These are phyloP conservation scores for Pyrrhia umbra DNA, from an alignment of 2,888 invertebrate species.

Conservation along the genomic window DNA sequence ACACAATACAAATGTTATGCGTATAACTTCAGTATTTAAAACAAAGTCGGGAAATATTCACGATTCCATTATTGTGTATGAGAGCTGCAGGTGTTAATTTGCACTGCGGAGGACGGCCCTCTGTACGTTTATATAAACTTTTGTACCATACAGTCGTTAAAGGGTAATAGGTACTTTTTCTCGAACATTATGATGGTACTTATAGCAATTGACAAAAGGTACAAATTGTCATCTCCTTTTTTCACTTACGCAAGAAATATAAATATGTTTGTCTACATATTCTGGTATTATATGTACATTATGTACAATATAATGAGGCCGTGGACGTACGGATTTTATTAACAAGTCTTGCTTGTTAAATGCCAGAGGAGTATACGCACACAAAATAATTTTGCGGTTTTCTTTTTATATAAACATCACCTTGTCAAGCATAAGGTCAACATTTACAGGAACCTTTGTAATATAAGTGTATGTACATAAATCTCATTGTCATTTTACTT, in stretches of 20 bases:
- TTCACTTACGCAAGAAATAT: constrained; percentile 24
- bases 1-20: neutral
- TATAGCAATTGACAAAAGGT: constrained; percentile 10
- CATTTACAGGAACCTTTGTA: constrained; percentile 44
- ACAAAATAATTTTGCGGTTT: constrained; percentile 40
- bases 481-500: neutral
- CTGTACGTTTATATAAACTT: constrained; percentile 26
- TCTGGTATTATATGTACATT: constrained; percentile 44
- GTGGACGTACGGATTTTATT: constrained; percentile 61
- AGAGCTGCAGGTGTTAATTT: constrained; percentile 49
- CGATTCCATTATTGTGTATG: constrained; percentile 18
- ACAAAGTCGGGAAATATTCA: constrained; percentile 30
- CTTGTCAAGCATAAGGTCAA: constrained; percentile 70
- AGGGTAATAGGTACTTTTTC: constrained; percentile 1
- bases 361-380: constrained; percentile 40
- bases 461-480: neutral
- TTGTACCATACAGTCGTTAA: neutral
- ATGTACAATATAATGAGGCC: too few species aligned
- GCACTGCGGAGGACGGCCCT: constrained; percentile 20
- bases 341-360: constrained; percentile 60
- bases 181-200: constrained; percentile 10
- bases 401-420: constrained; percentile 66
- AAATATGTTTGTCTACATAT: constrained; percentile 28
- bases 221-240: constrained; percentile 16
- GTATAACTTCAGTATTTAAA: constrained; percentile 11